Evolutionary conservation across 53 echinoderm and acorn worm genomes (phyloP).

Genomic region (Astropecten irregularis): DNA sequence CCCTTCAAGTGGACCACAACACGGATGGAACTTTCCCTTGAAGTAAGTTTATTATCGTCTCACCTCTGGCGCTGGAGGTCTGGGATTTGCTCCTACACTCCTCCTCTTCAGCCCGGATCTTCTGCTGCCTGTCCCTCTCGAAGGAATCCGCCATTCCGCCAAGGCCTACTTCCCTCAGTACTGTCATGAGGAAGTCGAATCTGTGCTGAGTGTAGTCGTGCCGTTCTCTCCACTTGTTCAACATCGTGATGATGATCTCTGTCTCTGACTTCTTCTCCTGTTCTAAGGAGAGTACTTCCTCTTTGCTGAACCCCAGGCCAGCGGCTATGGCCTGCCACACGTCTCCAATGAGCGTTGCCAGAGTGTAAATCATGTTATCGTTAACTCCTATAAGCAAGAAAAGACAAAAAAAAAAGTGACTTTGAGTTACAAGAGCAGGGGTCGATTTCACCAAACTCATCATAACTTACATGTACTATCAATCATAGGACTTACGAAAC

Average conservation of each 20-base stretch:
- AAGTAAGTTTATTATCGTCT: too few relatives aligned
- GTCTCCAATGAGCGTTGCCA: constrained; percentile 14
- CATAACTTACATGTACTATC: too few relatives aligned
- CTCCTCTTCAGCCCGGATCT: too few relatives aligned
- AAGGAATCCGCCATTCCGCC: not conserved
- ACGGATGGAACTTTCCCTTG: too few relatives aligned
- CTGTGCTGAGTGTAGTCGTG: constrained; percentile 30
- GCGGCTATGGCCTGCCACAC: constrained; percentile 6
- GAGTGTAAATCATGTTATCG: constrained; percentile 35
- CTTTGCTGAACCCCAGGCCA: constrained; percentile 2
- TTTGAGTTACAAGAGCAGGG: too few relatives aligned
- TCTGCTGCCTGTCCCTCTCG: not conserved
- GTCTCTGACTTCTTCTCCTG: not conserved
- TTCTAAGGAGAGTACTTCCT: not conserved
- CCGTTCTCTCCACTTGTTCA: constrained; percentile 48
- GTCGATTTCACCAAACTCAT: too few relatives aligned
- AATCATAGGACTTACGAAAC: too few relatives aligned
- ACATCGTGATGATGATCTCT: constrained; percentile 12
- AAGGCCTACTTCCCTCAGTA: constrained; percentile 3
- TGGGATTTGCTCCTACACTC: too few relatives aligned
- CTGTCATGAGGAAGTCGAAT: not conserved
- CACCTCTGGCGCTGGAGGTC: too few relatives aligned
- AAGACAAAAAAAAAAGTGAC: not conserved
- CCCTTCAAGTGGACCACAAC: too few relatives aligned
- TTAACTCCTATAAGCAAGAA: constrained; percentile 18